Evolutionary conservation across 1,140 invertebrate species (phyloP), one percentile per base, ranked within the genome.

Genomic region (Varroa destructor): DNA sequence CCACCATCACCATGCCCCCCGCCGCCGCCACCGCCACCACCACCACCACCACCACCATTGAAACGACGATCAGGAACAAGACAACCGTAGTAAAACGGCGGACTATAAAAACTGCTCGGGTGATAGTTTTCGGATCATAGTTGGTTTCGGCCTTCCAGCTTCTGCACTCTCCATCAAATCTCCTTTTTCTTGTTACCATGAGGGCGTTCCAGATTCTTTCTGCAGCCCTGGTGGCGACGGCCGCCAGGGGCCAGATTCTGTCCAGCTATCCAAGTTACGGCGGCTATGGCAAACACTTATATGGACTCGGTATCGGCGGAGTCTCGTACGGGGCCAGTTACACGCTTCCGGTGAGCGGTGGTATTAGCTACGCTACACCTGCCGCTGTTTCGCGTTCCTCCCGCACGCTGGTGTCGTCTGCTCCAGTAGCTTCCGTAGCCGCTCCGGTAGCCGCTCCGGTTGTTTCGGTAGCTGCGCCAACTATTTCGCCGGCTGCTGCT

Each of bases 81-180:
- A 25, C 8, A 51, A 8, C 8, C 8, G 46, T 51, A 51, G 8
- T 51, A 51, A 51, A 51, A 3, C 4, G 46, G 46, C 46, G 8
- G 61, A 67, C 61, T 67, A 67, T 67, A 67, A 67, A 67, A 67
- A 46, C 61, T 46, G 40, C 12, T 14, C 37, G 14, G 40, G 37
- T 40, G 46, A 40, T 67, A 67, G 61, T 67, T 67, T 67, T 25
- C 25, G 61, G 2, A 67, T 40, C 61, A 67, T 37, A 67, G 61
- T 67, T 40, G 61, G 61, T 37, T 67, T 67, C 61, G 61, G 61
- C 40, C 61, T 67, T 67, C 61, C 40, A 67, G 61, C 46, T 67
- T 40, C 40, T 8, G 46, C 46, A 3, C 3, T 3, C 46, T 51
- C 46, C 46, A 8, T 51, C 46, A 51, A 51, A 25, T 25, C 25